Percentiles rank a stretch among this genome's conserved stretches.
Conservation (phyloP, 53 echinoderm and acorn worm species). For the Echinometra lucunter region DNA sequence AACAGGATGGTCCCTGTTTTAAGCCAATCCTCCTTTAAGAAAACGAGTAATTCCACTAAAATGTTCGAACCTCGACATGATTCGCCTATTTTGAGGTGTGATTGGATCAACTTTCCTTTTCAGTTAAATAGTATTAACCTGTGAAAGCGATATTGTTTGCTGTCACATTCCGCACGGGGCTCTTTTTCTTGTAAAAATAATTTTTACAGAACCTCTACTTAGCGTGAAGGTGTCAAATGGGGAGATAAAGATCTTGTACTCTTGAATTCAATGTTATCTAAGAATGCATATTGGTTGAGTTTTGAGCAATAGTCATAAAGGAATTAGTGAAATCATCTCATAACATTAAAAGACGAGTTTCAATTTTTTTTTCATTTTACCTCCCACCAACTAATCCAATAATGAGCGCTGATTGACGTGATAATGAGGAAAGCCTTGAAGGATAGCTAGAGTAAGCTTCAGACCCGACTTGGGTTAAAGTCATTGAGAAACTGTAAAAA, state of each 20-base stretch:
- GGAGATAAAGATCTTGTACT: not conserved
- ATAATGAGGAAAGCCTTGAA: not conserved
- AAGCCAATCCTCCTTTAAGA: too few relatives aligned
- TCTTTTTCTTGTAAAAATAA: not conserved
- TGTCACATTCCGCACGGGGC: not conserved
- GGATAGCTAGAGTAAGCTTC: not conserved
- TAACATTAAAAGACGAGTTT: not conserved
- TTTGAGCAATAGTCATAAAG: not conserved
- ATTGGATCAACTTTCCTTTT: not conserved
- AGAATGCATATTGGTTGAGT: not conserved
- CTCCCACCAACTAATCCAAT: not conserved
- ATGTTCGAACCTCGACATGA: too few relatives aligned
- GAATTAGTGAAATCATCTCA: not conserved
- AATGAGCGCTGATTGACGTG: not conserved
- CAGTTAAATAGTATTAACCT: not conserved
- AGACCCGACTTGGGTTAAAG: not conserved
- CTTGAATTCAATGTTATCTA: not conserved
- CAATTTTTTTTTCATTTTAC: conserved; percentile 2
- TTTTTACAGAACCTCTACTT: not conserved
- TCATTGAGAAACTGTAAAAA: too few relatives aligned
- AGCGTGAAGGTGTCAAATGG: not conserved
- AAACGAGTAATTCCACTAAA: too few relatives aligned
- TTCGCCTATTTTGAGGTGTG: not conserved
- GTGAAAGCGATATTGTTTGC: not conserved
- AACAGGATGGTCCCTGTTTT: too few relatives aligned